Evolutionary conservation across 2,113 vertebrate genomes (phyloP), one percentile per base, ranked within the genome.

Genomic region (Podarcis muralis): DNA sequence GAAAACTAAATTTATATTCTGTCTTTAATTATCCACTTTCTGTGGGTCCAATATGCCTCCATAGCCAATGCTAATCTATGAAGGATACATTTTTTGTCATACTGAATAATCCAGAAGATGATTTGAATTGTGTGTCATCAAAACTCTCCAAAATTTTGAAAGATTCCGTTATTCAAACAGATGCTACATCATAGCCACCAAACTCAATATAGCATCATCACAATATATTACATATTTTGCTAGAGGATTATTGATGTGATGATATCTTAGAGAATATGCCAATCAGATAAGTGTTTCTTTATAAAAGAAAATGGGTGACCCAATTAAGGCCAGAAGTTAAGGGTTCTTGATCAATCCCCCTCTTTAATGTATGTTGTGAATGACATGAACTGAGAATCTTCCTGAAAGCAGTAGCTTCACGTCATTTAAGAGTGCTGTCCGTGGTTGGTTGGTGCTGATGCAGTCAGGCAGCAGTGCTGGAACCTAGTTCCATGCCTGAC

Each of bases 341-440:
- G 23, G 20, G 15, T 37, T 27, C 69, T 37, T 71, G 9, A 48
- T 48, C 37, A 53, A 53, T 53, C 48, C 9, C 12, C 48, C 48
- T 72, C 71, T 72, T 32, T 32, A 53, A 66, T 65, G 77, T 30
- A 30, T 77, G 8, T 48, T 30, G 85, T 18, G 68, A 35, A 57
- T 62, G 40, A 57, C 8, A 84, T 37, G 37, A 62, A 76, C 80
- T 12, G 57, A 88, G 53, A 16, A 13, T 32, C 15, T 48, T 78
- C 12, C 27, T 79, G 37, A 79, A 79, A 59, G 23, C 62, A 37
- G 74, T n/a, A 78, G 74, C 62, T 69, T 18, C 62, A 69, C 77
- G 43, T 30, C 62, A 53, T n/a, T 22, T 30, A 69, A 74, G 62
- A 88, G 81, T 88, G 87, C 87, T 88, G 87, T 88, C 87, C 87